phyloP scores from a whole-genome alignment of 23 tunicate genomes.

The Ciona savignyi region DNA sequence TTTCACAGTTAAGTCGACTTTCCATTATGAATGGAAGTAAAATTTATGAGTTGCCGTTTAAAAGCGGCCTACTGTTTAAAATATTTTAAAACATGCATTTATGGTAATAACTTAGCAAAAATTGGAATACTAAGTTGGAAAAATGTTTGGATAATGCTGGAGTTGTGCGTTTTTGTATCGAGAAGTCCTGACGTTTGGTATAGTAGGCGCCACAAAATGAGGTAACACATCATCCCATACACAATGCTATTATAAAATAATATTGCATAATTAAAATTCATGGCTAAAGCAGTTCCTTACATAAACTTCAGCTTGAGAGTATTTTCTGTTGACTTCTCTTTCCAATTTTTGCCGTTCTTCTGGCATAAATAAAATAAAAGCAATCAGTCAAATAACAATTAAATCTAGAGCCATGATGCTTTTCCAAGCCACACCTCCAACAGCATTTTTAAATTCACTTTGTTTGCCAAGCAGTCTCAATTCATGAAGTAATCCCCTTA shows the following conservation, averaged over 20 bases:
- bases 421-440: conserved; percentile 21
- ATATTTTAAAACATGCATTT: no score
- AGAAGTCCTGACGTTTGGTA: no score
- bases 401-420: neutral
- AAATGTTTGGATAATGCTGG: no score
- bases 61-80: neutral
- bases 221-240: neutral
- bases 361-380: neutral
- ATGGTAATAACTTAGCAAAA: no score
- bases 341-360: conserved; percentile 15
- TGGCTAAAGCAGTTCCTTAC: neutral
- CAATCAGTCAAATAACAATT: neutral
- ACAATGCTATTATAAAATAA: neutral
- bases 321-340: conserved; percentile 9
- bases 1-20: no score
- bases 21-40: neutral
- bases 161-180: neutral
- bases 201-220: no score
- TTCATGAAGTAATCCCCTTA: conserved; percentile 6
- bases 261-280: neutral
- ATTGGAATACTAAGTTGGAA: no score
- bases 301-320: conserved; percentile 5
- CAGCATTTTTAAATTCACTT: conserved; percentile 4
- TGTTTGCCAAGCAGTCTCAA: conserved; percentile 20
- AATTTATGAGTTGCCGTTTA: no score